Percentiles rank a stretch among this genome's conserved stretches.
These are phyloP conservation scores for Orchestia grillus DNA, from an alignment of 1,140 invertebrate species.

Conservation along the genomic window DNA sequence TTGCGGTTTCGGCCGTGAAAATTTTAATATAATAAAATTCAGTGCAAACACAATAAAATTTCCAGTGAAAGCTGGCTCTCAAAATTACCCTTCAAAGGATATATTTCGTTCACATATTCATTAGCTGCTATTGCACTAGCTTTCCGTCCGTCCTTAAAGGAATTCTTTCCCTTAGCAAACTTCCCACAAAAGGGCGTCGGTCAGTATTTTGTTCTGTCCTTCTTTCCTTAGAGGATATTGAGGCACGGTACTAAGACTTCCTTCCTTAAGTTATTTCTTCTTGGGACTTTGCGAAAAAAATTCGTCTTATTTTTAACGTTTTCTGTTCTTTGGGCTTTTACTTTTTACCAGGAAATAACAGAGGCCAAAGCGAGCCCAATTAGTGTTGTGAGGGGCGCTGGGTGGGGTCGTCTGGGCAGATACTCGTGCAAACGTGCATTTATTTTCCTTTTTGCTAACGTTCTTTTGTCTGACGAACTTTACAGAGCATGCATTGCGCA, in stretches of 20 bases:
- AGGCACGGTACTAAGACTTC: neutral
- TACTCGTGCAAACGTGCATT: neutral
- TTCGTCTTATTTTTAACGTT: neutral
- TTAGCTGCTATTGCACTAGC: neutral
- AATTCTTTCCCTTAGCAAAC: neutral
- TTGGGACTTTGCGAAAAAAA: neutral
- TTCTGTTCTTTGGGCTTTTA: neutral
- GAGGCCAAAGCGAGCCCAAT: neutral
- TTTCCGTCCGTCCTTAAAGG: neutral
- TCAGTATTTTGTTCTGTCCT: neutral
- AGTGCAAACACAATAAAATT: neutral
- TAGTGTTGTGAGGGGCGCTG: neutral
- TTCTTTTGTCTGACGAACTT: neutral
- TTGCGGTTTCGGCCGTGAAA: too few relatives aligned
- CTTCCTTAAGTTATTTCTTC: neutral
- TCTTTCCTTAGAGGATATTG: neutral
- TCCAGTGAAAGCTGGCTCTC: neutral
- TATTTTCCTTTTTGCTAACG: too few relatives aligned
- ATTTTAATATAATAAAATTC: too few relatives aligned
- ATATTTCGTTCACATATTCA: neutral
- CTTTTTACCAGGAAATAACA: neutral
- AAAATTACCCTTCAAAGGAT: neutral
- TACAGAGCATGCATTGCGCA: neutral
- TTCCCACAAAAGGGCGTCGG: neutral
- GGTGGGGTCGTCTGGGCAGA: neutral